A percentile compares a stretch with the other conserved stretches of the same genome.
These are phyloP conservation scores for Bagarius yarrelli DNA, from an alignment of 2,113 vertebrate genomes.

Conservation along the genomic window DNA sequence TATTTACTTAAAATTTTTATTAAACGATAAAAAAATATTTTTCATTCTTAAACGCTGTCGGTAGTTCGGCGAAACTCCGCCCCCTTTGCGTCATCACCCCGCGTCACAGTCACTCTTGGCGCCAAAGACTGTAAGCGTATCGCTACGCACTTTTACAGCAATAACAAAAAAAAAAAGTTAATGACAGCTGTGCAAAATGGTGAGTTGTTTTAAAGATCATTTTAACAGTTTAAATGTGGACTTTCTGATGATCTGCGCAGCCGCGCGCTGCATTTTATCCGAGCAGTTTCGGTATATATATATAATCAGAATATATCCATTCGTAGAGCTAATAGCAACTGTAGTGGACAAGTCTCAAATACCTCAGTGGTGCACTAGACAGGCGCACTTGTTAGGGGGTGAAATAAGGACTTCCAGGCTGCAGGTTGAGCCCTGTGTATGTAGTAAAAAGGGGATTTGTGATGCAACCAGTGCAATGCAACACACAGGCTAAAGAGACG, in stretches of 20 bases:
- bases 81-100: slow-evolving; percentile 63
- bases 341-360: not conserved
- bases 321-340: not conserved
- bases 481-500: slow-evolving; percentile 7
- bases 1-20: no score
- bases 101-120: slow-evolving; percentile 67
- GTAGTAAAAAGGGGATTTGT: not conserved
- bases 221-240: not conserved
- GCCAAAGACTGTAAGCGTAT: slow-evolving; percentile 62
- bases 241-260: not conserved
- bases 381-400: not conserved
- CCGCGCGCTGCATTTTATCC: not conserved
- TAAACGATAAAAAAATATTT: no score
- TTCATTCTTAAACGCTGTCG: no score
- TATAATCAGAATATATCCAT: not conserved
- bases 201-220: slow-evolving; percentile 40
- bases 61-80: not conserved
- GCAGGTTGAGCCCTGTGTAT: not conserved
- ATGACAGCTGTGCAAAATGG: slow-evolving; percentile 57
- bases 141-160: slow-evolving; percentile 1
- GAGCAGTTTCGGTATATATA: not conserved
- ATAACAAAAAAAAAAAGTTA: slow-evolving; percentile 14
- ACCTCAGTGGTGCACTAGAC: not conserved
- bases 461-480: not conserved
- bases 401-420: not conserved